Conservation (phyloP, 1,140 invertebrate genomes). For the Drosophila bifasciata region DNA sequence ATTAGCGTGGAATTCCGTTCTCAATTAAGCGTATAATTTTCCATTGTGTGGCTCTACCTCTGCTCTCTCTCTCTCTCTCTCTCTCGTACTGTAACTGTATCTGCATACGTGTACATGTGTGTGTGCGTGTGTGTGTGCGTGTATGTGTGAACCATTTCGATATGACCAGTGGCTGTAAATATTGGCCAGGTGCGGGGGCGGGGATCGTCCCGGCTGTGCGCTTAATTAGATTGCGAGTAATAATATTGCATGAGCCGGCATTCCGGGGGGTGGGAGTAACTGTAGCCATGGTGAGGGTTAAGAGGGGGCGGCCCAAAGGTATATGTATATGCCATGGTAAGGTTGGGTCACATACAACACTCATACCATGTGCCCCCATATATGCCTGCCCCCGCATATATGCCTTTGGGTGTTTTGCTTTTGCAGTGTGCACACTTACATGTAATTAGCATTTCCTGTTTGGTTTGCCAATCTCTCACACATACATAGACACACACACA, state of each 20-base stretch:
- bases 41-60: constrained; percentile 32
- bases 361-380: too few species aligned
- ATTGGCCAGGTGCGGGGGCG: constrained; percentile 36
- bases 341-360: constrained; percentile 4
- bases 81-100: too few species aligned
- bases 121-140: background rate
- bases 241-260: constrained; percentile 66
- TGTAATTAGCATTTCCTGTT: constrained; percentile 77
- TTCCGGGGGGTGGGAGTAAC: constrained; percentile 17
- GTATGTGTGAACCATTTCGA: constrained; percentile 31
- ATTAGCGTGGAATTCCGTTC: constrained; percentile 71
- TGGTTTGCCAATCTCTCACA: constrained; percentile 45
- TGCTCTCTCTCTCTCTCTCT: too few species aligned
- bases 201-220: constrained; percentile 43
- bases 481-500: constrained; percentile 13
- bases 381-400: too few species aligned
- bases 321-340: background rate
- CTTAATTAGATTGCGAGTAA: constrained; percentile 78
- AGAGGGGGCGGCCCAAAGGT: background rate
- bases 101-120: too few species aligned
- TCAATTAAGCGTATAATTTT: constrained; percentile 72
- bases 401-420: too few species aligned
- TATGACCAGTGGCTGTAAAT: constrained; percentile 40
- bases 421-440: constrained; percentile 54
- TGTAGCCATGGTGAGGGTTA: constrained; percentile 6